phyloP scores from a whole-genome alignment of 2,113 vertebrate genomes.

The Grantiella picta region DNA sequence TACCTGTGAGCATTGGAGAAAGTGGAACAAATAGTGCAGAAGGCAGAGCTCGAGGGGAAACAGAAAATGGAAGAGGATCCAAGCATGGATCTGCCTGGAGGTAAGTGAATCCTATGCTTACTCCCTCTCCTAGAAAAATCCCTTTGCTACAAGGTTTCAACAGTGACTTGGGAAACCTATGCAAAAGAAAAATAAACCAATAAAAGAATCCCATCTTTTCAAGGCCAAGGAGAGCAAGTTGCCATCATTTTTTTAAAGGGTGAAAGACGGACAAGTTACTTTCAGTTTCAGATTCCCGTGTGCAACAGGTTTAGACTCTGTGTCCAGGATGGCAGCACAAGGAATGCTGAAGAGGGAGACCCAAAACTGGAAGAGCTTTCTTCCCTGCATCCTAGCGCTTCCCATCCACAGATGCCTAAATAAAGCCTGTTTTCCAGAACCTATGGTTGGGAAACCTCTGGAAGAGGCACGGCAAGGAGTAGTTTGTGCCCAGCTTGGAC shows the following conservation, averaged over 20 bases:
- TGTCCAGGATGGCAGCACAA: background rate
- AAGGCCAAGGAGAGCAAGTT: background rate
- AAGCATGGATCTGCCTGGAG: background rate
- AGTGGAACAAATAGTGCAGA: constrained; percentile 7
- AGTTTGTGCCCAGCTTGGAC: background rate
- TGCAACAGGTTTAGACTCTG: background rate
- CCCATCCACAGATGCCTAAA: background rate
- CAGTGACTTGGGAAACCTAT: background rate
- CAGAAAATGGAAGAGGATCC: constrained; percentile 52
- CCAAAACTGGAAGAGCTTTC: background rate
- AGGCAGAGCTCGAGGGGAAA: background rate
- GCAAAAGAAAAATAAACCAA: background rate
- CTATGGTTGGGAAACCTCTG: background rate
- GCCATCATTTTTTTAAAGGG: background rate
- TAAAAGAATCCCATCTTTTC: background rate
- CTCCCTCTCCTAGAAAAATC: background rate
- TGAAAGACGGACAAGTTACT: background rate
- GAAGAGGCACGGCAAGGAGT: background rate
- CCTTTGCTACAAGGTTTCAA: background rate
- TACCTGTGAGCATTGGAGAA: background rate
- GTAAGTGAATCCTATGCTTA: constrained; percentile 25
- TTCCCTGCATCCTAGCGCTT: background rate
- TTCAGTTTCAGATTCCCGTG: background rate
- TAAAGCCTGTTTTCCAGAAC: background rate
- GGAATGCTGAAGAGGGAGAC: background rate